Conservation (phyloP, 2,113 vertebrate genomes). For the Spea bombifrons region DNA sequence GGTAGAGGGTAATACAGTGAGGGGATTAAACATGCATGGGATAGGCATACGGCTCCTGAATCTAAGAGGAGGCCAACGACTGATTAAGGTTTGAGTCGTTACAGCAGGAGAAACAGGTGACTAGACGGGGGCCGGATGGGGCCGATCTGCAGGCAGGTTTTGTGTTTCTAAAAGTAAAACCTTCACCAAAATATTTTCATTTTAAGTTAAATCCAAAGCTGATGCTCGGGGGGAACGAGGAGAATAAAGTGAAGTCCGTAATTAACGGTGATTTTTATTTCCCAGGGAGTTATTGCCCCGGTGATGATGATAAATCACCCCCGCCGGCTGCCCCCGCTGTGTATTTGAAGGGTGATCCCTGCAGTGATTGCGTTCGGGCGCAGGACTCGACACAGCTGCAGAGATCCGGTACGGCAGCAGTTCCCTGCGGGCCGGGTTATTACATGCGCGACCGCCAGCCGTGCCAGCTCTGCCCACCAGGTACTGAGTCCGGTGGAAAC, state of each 20-base stretch:
- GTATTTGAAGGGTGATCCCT: constrained; percentile 55
- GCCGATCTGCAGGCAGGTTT: too few relatives aligned
- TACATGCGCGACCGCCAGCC: constrained; percentile 19
- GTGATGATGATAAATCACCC: constrained; percentile 56
- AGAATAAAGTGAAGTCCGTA: neutral
- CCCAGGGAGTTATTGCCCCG: constrained; percentile 66
- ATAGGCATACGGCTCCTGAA: too few relatives aligned
- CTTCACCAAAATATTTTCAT: too few relatives aligned
- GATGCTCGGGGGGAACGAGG: too few relatives aligned
- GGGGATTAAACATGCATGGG: too few relatives aligned
- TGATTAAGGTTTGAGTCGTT: too few relatives aligned
- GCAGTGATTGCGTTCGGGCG: constrained; percentile 52
- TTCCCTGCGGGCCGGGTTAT: constrained; percentile 1
- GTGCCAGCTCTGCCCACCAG: constrained; percentile 64
- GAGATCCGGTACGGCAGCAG: constrained; percentile 3
- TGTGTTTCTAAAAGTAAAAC: too few relatives aligned
- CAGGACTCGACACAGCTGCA: constrained; percentile 23
- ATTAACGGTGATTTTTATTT: neutral
- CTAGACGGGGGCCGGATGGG: too few relatives aligned
- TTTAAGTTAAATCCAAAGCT: too few relatives aligned
- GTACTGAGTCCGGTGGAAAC: constrained; percentile 38
- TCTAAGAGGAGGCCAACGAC: too few relatives aligned
- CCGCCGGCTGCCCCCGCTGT: constrained; percentile 62
- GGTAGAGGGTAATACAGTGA: too few relatives aligned
- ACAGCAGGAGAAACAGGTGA: too few relatives aligned